Percentiles rank a stretch among this genome's conserved stretches.
Conservation (phyloP, 2,797 vertebrate genomes). For the Premnoplex brunnescens region DNA sequence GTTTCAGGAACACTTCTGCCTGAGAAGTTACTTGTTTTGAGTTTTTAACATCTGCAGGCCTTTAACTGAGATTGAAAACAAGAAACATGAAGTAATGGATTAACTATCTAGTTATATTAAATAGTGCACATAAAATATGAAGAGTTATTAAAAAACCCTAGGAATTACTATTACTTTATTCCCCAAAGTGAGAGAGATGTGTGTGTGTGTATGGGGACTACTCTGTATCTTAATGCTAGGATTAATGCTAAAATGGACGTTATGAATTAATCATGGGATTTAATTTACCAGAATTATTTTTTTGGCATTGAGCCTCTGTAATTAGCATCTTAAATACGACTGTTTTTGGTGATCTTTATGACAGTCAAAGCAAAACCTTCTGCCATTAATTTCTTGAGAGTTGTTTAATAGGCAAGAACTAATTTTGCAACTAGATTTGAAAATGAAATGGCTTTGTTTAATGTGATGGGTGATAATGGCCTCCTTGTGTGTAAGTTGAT, state of each 20-base stretch:
- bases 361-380: conserved; percentile 53
- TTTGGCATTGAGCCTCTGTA: conserved; percentile 60
- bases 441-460: conserved; percentile 55
- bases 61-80: not conserved
- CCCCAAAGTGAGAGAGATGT: not conserved
- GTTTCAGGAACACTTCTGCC: not conserved
- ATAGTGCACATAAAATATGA: not conserved
- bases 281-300: conserved; percentile 70
- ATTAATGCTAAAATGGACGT: conserved; percentile 73
- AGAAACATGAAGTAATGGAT: not conserved
- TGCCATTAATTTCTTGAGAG: conserved; percentile 54
- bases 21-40: not conserved
- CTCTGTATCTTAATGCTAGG: conserved; percentile 66
- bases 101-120: conserved; percentile 23
- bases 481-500: not conserved
- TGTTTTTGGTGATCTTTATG: conserved; percentile 55
- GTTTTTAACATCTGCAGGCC: not conserved
- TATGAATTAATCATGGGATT: conserved; percentile 77
- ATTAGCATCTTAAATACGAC: conserved; percentile 47
- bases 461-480: conserved; percentile 30
- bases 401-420: conserved; percentile 58
- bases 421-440: conserved; percentile 50
- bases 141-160: not conserved
- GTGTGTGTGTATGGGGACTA: not conserved
- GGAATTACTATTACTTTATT: conserved; percentile 50